phyloP scores from a whole-genome alignment of 1,140 invertebrate species.

The Drosophila mojavensis region DNA sequence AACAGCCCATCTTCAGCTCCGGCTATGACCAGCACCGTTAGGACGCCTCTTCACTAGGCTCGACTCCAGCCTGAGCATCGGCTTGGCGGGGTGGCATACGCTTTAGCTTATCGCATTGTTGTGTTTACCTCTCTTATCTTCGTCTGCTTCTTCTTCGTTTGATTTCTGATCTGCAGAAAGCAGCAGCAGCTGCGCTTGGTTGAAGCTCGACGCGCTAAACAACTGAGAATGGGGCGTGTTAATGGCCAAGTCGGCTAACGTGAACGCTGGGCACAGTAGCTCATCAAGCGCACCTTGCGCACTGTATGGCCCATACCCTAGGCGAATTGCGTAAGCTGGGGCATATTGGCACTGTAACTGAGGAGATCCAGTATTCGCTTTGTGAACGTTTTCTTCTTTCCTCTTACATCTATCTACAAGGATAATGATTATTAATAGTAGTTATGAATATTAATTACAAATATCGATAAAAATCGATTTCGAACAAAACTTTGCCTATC shows the following conservation, averaged over 20 bases:
- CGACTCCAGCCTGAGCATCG: background rate
- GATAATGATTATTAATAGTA: no score
- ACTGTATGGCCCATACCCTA: background rate
- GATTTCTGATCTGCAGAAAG: constrained; percentile 15
- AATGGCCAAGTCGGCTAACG: constrained; percentile 15
- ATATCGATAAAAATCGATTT: no score
- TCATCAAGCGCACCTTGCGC: constrained; percentile 35
- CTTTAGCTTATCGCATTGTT: constrained; percentile 53
- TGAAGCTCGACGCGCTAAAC: constrained; percentile 21
- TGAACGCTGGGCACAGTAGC: constrained; percentile 17
- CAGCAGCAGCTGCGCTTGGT: constrained; percentile 28
- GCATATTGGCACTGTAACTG: background rate
- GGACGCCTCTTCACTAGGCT: constrained; percentile 35
- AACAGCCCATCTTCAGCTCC: background rate
- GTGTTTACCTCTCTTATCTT: constrained; percentile 38
- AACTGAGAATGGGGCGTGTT: constrained; percentile 41
- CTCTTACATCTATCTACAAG: no score
- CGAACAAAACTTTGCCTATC: no score
- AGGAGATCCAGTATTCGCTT: no score
- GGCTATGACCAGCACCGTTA: constrained; percentile 58
- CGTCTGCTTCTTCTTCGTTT: constrained; percentile 44
- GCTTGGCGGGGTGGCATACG: constrained; percentile 1
- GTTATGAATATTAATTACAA: no score
- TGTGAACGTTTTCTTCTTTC: no score
- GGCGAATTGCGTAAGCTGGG: background rate